These are phyloP conservation scores for Belgica antarctica DNA, from an alignment of 2,888 invertebrate genomes.

Conservation along the genomic window DNA sequence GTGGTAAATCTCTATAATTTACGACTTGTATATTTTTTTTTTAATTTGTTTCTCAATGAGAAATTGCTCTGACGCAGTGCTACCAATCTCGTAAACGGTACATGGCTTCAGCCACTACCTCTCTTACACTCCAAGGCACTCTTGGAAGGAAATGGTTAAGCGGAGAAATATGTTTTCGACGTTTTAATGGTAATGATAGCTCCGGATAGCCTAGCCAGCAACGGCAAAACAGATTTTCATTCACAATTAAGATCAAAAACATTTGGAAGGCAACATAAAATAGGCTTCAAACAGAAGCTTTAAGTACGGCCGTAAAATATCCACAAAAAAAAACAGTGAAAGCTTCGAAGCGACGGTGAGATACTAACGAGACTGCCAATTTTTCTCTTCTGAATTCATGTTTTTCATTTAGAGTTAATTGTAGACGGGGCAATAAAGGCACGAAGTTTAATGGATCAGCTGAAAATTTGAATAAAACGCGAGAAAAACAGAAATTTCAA, in stretches of 20 bases:
- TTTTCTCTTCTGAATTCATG: too few relatives aligned
- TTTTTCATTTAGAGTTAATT: too few relatives aligned
- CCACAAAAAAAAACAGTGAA: too few relatives aligned
- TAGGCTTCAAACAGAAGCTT: background rate
- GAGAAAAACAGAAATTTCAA: too few relatives aligned
- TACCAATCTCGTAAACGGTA: slow-evolving; percentile 24
- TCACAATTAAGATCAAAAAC: slow-evolving; percentile 15
- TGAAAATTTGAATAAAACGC: too few relatives aligned
- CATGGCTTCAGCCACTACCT: slow-evolving; percentile 6
- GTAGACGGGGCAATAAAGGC: too few relatives aligned
- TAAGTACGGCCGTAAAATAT: too few relatives aligned
- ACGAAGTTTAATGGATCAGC: too few relatives aligned
- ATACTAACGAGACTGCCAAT: too few relatives aligned
- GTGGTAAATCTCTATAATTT: slow-evolving; percentile 29
- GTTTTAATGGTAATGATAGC: slow-evolving; percentile 29
- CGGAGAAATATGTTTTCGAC: background rate
- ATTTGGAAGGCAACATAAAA: too few relatives aligned
- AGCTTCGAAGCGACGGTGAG: too few relatives aligned
- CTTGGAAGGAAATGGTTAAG: slow-evolving; percentile 4
- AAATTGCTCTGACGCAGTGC: background rate
- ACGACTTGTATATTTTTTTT: slow-evolving; percentile 33
- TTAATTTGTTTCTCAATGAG: slow-evolving; percentile 35
- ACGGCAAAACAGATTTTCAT: slow-evolving; percentile 17
- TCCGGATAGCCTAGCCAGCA: background rate
- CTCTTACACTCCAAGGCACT: background rate